Base-by-base conservation (phyloP, 1,140 invertebrate genomes). In the Drosophila mauritiana region DNA sequence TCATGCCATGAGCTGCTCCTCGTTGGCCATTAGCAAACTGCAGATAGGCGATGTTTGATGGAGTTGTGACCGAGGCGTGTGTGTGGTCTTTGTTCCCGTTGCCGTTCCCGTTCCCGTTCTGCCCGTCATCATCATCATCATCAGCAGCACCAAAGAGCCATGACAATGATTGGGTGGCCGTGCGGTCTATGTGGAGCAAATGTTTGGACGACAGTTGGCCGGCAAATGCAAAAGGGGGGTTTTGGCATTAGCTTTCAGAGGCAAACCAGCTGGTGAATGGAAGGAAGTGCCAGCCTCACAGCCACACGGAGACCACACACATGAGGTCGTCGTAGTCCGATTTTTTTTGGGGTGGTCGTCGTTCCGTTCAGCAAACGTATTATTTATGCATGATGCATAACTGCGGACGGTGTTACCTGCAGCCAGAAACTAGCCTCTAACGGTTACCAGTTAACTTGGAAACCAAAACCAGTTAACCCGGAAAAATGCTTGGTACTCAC, bases 401-500 rank as follows among this genome's bases (percentile, higher is more conserved):
- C 51, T 65, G 34, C 37, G 27, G 40, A 36, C 34, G 37, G 25
- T 15, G 25, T 1, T 1, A 49, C 25, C 46, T 31, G 22, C 8
- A 48, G 2, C 39, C 45, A 45, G 25, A 36, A 73, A 57, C 53
- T 46, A 43, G 31, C 58, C 42, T 39, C 61, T 77, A 77, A 78
- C 74, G 55, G 64, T 68, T 40, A 22, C 37, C 34, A 52, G 46
- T 64, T 42, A 25, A 39, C 22, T 25, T n/a, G 12, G 11, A 10
- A 42, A 48, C 36, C 22, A 40, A 10, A 42, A 48, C 36, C 22
- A 40, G 45, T 55, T 59, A 59, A 17, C 53, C 17, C 49, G 40
- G 8, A 6, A 42, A 56, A 56, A 31, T 22, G 10, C 61, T 22
- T 4, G 1, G 17, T 52, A 94, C 95, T 96, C 93, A 98, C 97